Base-by-base conservation (phyloP, 2,797 vertebrate genomes). In the Heliangelus exortis region DNA sequence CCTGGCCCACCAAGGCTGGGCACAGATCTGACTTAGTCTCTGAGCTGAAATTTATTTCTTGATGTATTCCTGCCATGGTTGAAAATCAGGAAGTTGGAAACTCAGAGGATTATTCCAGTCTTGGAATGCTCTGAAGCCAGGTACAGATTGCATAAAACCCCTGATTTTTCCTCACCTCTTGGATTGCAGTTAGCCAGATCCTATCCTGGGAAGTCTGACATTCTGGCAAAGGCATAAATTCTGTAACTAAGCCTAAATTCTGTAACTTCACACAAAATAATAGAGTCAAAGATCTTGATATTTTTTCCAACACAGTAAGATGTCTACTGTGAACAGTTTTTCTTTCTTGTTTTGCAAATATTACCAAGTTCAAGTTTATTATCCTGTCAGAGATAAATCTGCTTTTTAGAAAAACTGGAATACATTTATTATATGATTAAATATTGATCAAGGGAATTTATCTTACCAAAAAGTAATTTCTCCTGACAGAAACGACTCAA, bases 361-460 rank as follows among this genome's bases (percentile, higher is more conserved):
- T 65, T 83, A 85, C 69, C 79, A 95, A 63, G 67, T 19, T 89
- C 82, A 81, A 85, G 69, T 72, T 93, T 91, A 87, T 92, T 93
- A 69, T 22, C 48, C 17, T 87, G 59, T 62, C 39, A 59, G 36
- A 96, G 79, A 88, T 89, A 86, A 85, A 94, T 93, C 48, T 92
- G 62, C 54, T 87, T 50, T 94, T 93, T 93, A 33, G 90, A 90
- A 96, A 93, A 95, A 66, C 51, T 78, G 26, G 55, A 84, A 81
- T 94, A 73, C 48, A 81, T 95, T 89, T 95, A 94, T 91, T 78
- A 69, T 62, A 86, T 71, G 69, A 94, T 95, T 92, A 95, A 95
- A 96, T 84, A 96, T 89, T 89, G 91, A 95, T 96, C 72, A 94
- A 88, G 66, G 59, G 29, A 78, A 85, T 91, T 93, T 88, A 62